Conservation (phyloP, 2,113 vertebrate species). For the Heterocephalus glaber region DNA sequence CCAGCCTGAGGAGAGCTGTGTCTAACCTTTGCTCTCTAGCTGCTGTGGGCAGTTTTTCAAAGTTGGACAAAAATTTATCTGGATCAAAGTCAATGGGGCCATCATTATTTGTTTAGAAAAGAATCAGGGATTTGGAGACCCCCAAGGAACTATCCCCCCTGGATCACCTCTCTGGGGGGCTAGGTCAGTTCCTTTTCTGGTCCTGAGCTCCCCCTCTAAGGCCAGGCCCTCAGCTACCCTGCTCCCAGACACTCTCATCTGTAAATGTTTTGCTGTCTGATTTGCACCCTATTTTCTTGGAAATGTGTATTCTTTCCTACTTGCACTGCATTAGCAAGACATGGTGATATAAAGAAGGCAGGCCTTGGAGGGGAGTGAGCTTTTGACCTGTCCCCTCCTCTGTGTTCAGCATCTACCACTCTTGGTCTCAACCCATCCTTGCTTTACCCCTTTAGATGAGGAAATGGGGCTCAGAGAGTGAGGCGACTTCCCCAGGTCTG, state of each 20-base stretch:
- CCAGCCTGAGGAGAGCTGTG: constrained; percentile 39
- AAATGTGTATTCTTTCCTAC: background rate
- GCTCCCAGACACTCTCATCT: background rate
- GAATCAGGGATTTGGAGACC: background rate
- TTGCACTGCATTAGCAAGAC: background rate
- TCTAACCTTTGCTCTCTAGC: constrained; percentile 61
- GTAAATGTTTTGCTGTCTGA: background rate
- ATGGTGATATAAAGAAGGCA: background rate
- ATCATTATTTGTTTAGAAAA: constrained; percentile 46
- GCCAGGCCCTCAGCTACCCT: background rate
- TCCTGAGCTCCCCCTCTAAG: background rate
- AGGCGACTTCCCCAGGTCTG: background rate
- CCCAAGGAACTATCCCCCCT: background rate
- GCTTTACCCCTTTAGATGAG: background rate
- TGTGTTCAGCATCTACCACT: background rate
- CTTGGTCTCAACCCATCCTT: background rate
- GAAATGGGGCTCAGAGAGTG: background rate
- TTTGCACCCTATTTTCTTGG: background rate
- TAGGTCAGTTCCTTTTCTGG: background rate
- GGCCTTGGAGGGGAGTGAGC: background rate
- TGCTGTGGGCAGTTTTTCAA: constrained; percentile 51
- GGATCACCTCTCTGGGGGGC: background rate
- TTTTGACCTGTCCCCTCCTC: background rate
- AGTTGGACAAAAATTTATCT: constrained; percentile 38
- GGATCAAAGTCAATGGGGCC: constrained; percentile 7